These are phyloP conservation scores for Aspidoscelis tigris DNA, from an alignment of 2,113 vertebrate species.

Conservation along the genomic window DNA sequence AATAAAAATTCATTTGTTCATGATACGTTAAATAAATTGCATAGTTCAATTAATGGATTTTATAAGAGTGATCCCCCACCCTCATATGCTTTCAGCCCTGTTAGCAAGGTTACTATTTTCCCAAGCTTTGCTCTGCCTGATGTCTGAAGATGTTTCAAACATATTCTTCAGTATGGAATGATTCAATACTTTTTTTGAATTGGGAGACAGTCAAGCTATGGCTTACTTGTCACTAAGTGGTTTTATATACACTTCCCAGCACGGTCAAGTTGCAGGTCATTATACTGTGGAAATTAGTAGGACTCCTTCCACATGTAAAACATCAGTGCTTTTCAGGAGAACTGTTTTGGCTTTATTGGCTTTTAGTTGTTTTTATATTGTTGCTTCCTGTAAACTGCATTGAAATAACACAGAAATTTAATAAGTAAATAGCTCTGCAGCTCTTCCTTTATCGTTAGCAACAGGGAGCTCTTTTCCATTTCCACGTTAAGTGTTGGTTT, in stretches of 20 bases:
- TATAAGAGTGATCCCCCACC: neutral
- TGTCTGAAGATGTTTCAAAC: neutral
- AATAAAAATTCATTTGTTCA: constrained; percentile 2
- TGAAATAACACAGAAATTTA: neutral
- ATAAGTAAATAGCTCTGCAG: neutral
- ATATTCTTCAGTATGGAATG: neutral
- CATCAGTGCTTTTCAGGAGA: neutral
- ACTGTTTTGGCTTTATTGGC: neutral
- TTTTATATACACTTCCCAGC: neutral
- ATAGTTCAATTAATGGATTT: neutral
- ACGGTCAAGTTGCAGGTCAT: neutral
- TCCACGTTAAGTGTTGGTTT: too few species aligned
- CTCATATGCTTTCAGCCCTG: constrained; percentile 22
- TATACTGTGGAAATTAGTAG: neutral
- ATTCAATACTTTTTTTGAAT: neutral
- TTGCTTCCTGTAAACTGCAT: neutral
- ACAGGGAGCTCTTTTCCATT: too few species aligned
- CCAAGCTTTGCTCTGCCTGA: neutral
- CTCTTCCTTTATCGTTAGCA: too few species aligned
- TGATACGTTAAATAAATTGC: constrained; percentile 19
- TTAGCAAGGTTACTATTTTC: neutral
- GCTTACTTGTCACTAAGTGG: neutral
- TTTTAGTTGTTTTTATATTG: neutral
- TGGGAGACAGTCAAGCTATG: neutral
- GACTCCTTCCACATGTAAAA: neutral